These are phyloP conservation scores for Chrysaora quinquecirrha DNA, from an alignment of 30 jellyfish, hydroid and myxozoan genomes.

Conservation along the genomic window DNA sequence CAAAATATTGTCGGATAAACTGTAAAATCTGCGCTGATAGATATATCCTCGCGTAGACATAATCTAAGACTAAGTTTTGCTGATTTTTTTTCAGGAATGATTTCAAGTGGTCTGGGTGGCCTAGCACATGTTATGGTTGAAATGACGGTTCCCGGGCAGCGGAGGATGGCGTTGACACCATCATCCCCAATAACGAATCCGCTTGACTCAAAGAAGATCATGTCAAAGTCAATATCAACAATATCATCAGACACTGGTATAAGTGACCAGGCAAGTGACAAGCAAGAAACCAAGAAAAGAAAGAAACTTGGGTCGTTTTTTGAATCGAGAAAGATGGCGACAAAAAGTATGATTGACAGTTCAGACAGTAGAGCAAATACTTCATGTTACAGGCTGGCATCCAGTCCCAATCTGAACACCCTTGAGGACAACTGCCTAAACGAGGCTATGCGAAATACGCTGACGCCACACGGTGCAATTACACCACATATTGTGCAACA, in stretches of 20 bases:
- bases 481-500: neutral
- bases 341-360: constrained; percentile 32
- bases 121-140: constrained; percentile 86
- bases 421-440: too few relatives aligned
- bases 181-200: constrained; percentile 67
- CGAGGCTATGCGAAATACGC: neutral
- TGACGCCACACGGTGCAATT: neutral
- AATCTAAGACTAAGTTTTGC: too few relatives aligned
- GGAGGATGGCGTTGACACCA: constrained; percentile 78
- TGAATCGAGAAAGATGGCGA: constrained; percentile 28
- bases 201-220: constrained; percentile 25
- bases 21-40: too few relatives aligned
- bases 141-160: constrained; percentile 86
- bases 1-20: too few relatives aligned
- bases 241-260: constrained; percentile 14
- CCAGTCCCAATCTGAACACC: too few relatives aligned
- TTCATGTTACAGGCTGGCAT: too few relatives aligned
- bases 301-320: constrained; percentile 4
- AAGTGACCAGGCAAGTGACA: constrained; percentile 12
- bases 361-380: neutral
- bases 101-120: constrained; percentile 72
- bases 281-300: constrained; percentile 2
- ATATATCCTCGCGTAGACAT: too few relatives aligned
- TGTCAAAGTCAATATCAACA: constrained; percentile 38
- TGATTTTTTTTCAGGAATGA: too few relatives aligned